phyloP scores from a whole-genome alignment of 2,113 vertebrate species.

The Glaucomys volans region DNA sequence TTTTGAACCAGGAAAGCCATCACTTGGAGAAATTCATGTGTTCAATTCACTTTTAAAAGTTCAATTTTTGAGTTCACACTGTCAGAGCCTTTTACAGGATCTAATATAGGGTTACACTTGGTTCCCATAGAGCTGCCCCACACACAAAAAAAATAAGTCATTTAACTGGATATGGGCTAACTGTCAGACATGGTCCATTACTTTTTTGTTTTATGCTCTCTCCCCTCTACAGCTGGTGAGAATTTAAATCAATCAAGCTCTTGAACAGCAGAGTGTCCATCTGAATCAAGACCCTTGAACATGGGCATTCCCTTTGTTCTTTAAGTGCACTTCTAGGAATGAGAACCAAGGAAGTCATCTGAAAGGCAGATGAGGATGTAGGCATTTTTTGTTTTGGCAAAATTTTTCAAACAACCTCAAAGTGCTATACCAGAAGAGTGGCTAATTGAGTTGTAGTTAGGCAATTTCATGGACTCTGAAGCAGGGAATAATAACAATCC shows the following conservation, averaged over 20 bases:
- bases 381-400: slow-evolving; percentile 26
- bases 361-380: slow-evolving; percentile 2
- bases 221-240: slow-evolving; percentile 2
- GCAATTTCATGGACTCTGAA: neutral
- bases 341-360: slow-evolving; percentile 10
- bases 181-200: neutral
- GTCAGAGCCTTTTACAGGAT: slow-evolving; percentile 28
- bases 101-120: neutral
- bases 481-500: slow-evolving; percentile 19
- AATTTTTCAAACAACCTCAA: slow-evolving; percentile 9
- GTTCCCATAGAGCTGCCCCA: neutral
- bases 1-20: slow-evolving; percentile 46
- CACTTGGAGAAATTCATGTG: neutral
- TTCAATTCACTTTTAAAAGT: slow-evolving; percentile 1
- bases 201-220: neutral
- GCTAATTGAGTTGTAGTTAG: neutral
- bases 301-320: slow-evolving; percentile 37
- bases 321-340: neutral
- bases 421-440: neutral
- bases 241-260: slow-evolving; percentile 56
- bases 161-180: neutral
- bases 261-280: slow-evolving; percentile 29
- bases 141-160: slow-evolving; percentile 17
- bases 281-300: slow-evolving; percentile 51
- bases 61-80: slow-evolving; percentile 19